A percentile compares a stretch with the other conserved stretches of the same genome.
phyloP scores from a whole-genome alignment of 2,888 invertebrate genomes.

The Apocheima hispidaria region DNA sequence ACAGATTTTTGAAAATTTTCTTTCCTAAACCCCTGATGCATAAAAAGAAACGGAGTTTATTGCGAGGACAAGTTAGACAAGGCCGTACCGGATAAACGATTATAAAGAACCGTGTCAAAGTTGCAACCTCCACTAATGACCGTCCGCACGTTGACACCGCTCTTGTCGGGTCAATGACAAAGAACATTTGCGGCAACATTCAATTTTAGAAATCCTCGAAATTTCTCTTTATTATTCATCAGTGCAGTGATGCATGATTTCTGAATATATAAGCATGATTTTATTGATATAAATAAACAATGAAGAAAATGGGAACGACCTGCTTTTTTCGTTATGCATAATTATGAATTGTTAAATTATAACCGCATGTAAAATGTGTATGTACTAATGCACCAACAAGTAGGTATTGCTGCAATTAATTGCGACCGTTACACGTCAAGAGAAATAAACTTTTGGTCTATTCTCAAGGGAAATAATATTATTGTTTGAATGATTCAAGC shows the following conservation, averaged over 20 bases:
- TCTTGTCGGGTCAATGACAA: conserved; percentile 70
- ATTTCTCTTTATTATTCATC: conserved; percentile 3
- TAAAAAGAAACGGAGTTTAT: conserved; percentile 4
- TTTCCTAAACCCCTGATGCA: background rate
- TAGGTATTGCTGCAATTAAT: too few species aligned
- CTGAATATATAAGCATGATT: conserved; percentile 11
- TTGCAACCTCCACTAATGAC: conserved; percentile 71
- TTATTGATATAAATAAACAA: conserved; percentile 4
- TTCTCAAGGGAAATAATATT: background rate
- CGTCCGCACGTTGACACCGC: conserved; percentile 56
- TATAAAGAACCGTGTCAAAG: conserved; percentile 76
- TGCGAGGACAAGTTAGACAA: conserved; percentile 56
- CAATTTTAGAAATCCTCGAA: conserved; percentile 18
- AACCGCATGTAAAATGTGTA: background rate
- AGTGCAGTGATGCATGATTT: conserved; percentile 13
- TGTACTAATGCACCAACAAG: background rate
- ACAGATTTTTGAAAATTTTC: background rate
- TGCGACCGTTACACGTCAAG: background rate
- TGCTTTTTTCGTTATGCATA: background rate
- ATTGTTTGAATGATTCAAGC: background rate
- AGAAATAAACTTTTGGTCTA: background rate
- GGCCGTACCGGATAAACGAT: conserved; percentile 77
- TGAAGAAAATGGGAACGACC: background rate
- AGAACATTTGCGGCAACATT: conserved; percentile 47
- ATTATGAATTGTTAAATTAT: background rate